Base-by-base conservation (phyloP, 2,113 vertebrate genomes). In the Thunnus thynnus region DNA sequence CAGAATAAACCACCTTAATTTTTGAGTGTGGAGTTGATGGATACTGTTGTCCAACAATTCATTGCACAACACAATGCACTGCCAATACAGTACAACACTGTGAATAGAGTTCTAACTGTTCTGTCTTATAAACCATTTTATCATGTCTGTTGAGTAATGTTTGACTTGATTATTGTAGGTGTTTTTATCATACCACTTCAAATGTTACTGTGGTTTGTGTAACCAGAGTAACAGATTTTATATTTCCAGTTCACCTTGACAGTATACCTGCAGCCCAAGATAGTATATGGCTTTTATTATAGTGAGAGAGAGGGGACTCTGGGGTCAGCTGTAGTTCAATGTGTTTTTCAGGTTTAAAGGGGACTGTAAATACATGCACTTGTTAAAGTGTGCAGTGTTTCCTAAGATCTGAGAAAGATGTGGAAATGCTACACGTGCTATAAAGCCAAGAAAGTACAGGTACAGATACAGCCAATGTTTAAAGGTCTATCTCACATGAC, bases 401-500 rank as follows among this genome's bases (percentile, higher is more conserved):
- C 16, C 30, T 55, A 3, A 48, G 61, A 62, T n/a, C 12, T 51
- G n/a, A 61, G 12, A 27, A 46, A 54, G 17, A 13, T 30, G 32
- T 79, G 64, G 18, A 69, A 3, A 41, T 20, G 5, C 18, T 32
- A 9, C 54, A 55, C 5, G 18, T 67, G 48, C 47, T 17, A 8
- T 71, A 25, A 44, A 76, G 20, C 20, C 3, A 4, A 51, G 22
- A 36, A 67, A 44, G 5, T 5, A 27, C 27, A 41, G 58, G 7
- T 10, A 47, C 4, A 65, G 10, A 55, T 44, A 16, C 13, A 14
- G 7, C 3, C 4, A 17, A 0, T 30, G 17, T 20, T 61, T 67
- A 60, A 66, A 52, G 1, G 18, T 66, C 76, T 25, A 66, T 65
- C 50, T 54, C 46, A 20, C 25, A 13, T 64, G 62, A 72, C n/a